phyloP scores from a whole-genome alignment of 2,888 invertebrate genomes.

The Sphaeridia pumilis region DNA sequence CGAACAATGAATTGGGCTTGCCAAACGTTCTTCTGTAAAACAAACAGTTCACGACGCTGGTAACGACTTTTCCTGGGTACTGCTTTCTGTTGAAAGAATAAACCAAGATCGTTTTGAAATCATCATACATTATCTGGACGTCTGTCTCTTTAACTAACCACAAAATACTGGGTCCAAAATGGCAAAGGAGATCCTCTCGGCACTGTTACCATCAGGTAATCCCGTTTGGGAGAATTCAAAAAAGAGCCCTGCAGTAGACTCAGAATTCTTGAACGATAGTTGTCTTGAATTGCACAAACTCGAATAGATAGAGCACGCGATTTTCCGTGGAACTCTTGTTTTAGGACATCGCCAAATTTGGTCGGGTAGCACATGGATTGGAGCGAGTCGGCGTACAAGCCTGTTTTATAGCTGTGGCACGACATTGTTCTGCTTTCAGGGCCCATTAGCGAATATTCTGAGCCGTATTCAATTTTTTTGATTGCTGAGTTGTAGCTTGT shows the following conservation, averaged over 20 bases:
- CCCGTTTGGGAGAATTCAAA: slow-evolving; percentile 52
- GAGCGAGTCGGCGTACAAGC: no score
- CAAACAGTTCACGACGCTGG: slow-evolving; percentile 25
- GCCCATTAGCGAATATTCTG: no score
- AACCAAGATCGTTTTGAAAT: neutral
- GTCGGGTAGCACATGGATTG: neutral
- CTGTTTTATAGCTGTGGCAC: no score
- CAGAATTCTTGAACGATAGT: slow-evolving; percentile 45
- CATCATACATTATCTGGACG: neutral
- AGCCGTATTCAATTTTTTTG: no score
- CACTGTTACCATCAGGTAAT: slow-evolving; percentile 51
- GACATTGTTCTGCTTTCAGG: no score
- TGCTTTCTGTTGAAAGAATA: slow-evolving; percentile 11
- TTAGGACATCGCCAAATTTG: neutral
- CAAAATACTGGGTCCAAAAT: slow-evolving; percentile 49
- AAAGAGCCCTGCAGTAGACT: slow-evolving; percentile 55
- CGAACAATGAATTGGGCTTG: slow-evolving; percentile 19
- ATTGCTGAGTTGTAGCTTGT: no score
- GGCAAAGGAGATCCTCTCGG: slow-evolving; percentile 47
- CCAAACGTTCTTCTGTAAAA: slow-evolving; percentile 25
- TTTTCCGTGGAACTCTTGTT: slow-evolving; percentile 38
- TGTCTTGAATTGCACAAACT: slow-evolving; percentile 47
- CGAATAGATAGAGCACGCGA: slow-evolving; percentile 53
- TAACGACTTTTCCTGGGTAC: slow-evolving; percentile 19
- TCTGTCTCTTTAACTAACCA: slow-evolving; percentile 40